Evolutionary conservation across 2,113 vertebrate genomes (phyloP), one percentile per base, ranked within the genome.

Genomic region (Antigone vipio): DNA sequence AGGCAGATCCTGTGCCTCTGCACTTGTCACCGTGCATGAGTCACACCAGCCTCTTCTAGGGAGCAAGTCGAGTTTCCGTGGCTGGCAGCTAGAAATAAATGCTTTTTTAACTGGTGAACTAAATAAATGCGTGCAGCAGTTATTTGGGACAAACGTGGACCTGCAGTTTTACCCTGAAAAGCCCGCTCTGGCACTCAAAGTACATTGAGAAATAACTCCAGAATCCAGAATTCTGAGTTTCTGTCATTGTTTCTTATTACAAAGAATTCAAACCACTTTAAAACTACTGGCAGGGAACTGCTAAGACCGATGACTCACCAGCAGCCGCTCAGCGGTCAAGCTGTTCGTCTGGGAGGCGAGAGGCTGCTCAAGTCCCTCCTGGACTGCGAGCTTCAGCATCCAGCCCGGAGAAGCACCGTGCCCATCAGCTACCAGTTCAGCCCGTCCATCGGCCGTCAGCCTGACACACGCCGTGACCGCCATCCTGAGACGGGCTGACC

Each of bases 381-480:
- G 38, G 24, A 17, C 30, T 8, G 26, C 74, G 14, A 63, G 29
- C 72, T 58, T 16, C 78, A 38, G 55, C 44, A 73, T 24, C 59
- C 63, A 92, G 69, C 53, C 40, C 0, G 0, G 22, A 69, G 78
- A 50, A 81, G 22, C 20, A 42, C 50, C 0, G 0, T 32, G 74
- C 12, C 69, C 78, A 34, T 35, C 66, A 30, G 38, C n/a, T 32
- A 2, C 21, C 2, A 6, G 11, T 49, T 80, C 73, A 60, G 59
- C 35, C 50, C 40, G 35, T 15, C 59, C 11, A 1, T 1, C 3
- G 1, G 30, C 29, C 2, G 1, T 15, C 64, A 35, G 21, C 50
- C 30, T 59, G 56, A 15, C 20, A 17, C 13, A 5, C 0, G 6
- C 38, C 0, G 1, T 8, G 7, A 18, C 5, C 3, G 0, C 32